Conservation (phyloP, 2,113 vertebrate genomes). For the Taurulus bubalis region DNA sequence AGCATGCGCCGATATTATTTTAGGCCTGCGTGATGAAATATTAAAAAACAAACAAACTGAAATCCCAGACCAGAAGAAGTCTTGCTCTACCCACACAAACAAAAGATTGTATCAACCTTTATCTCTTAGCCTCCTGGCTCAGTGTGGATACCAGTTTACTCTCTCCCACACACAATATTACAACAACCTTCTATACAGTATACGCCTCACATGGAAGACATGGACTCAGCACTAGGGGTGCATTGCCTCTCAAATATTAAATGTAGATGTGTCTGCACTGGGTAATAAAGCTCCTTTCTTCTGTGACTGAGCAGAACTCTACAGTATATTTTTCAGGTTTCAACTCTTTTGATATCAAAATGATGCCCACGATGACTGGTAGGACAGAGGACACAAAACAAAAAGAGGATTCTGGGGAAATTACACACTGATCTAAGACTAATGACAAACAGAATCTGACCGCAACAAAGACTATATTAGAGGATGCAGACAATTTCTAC, state of each 20-base stretch:
- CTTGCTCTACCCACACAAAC: neutral
- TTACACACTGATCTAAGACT: slow-evolving; percentile 23
- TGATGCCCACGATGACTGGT: neutral
- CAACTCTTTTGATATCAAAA: neutral
- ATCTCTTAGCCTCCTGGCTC: neutral
- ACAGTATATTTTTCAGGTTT: neutral
- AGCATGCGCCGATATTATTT: neutral
- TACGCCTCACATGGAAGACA: neutral
- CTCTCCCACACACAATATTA: neutral
- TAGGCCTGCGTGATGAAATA: slow-evolving; percentile 4
- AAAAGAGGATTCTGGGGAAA: slow-evolving; percentile 6
- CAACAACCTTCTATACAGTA: neutral
- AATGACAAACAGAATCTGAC: slow-evolving; percentile 20
- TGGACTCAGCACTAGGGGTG: neutral
- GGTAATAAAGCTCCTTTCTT: neutral
- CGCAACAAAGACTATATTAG: neutral
- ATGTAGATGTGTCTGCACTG: neutral
- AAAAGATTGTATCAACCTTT: neutral
- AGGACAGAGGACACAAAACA: neutral
- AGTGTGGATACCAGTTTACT: neutral
- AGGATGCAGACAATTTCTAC: neutral
- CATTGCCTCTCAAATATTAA: neutral
- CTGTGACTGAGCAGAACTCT: neutral
- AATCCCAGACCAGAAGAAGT: neutral
- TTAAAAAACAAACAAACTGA: slow-evolving; percentile 8